phyloP scores from a whole-genome alignment of 2,888 invertebrate species.

The Lacanobia oleracea region DNA sequence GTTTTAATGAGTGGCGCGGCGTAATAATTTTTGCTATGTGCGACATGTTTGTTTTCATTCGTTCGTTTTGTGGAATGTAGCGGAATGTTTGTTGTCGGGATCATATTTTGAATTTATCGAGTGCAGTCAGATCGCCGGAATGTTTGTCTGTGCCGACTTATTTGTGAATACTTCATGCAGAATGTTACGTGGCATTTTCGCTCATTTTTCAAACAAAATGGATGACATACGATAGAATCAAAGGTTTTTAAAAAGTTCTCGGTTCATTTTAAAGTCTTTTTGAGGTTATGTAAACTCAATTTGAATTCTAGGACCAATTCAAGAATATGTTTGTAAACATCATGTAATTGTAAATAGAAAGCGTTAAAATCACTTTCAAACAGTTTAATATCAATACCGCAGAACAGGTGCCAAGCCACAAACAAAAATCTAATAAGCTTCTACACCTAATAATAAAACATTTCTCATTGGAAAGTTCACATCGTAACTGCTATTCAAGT shows the following conservation, averaged over 20 bases:
- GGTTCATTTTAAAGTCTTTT: not conserved
- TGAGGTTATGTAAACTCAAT: not conserved
- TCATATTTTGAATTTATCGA: constrained; percentile 41
- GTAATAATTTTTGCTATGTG: constrained; percentile 47
- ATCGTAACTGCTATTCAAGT: constrained; percentile 54
- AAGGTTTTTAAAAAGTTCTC: not conserved
- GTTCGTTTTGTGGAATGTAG: constrained; percentile 34
- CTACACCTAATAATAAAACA: constrained; percentile 41
- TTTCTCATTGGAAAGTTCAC: constrained; percentile 66
- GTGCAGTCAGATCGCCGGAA: not conserved
- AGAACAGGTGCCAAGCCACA: constrained; percentile 2
- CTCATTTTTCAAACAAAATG: not conserved
- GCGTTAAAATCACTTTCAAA: not conserved
- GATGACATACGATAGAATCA: not conserved
- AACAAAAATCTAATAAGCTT: constrained; percentile 19
- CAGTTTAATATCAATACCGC: not conserved
- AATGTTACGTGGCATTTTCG: not conserved
- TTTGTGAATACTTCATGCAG: not conserved
- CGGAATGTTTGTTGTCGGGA: constrained; percentile 10
- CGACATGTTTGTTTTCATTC: constrained; percentile 43
- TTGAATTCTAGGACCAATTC: not conserved
- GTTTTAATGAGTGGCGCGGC: constrained; percentile 37
- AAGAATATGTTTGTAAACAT: not conserved
- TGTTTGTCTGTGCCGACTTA: not conserved
- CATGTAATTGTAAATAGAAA: not conserved